Evolutionary conservation across 2,888 invertebrate species (phyloP).

Genomic region (Pyrocoelia pectoralis): DNA sequence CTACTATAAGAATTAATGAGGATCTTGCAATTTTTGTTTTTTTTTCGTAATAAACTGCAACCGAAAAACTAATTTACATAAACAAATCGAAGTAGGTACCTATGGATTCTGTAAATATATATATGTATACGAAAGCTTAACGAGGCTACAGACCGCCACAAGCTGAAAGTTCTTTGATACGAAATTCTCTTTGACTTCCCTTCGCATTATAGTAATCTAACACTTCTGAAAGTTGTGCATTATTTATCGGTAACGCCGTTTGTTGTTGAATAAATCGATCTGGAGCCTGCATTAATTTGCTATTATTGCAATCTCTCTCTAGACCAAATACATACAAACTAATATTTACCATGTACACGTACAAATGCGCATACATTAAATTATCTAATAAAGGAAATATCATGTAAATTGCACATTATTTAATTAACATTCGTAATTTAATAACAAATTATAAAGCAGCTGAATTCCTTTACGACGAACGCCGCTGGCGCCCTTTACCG

Average conservation of each 20-base stretch:
- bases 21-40: constrained; percentile 9
- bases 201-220: constrained; percentile 42
- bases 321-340: constrained; percentile 2
- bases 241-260: constrained; percentile 37
- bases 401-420: constrained; percentile 36
- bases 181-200: constrained; percentile 43
- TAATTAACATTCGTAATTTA: constrained; percentile 34
- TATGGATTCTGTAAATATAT: background rate
- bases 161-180: constrained; percentile 38
- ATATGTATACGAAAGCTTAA: constrained; percentile 17
- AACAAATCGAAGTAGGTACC: background rate
- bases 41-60: background rate
- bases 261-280: constrained; percentile 6
- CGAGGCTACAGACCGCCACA: constrained; percentile 28
- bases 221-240: constrained; percentile 39
- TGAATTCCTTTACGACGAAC: constrained; percentile 26
- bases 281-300: background rate
- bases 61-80: background rate
- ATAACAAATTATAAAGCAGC: constrained; percentile 22
- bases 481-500: constrained; percentile 27
- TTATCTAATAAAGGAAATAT: constrained; percentile 32
- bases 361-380: constrained; percentile 18
- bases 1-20: constrained; percentile 12
- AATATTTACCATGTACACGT: constrained; percentile 20
- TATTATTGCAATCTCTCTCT: background rate